Conservation (phyloP, 2,888 invertebrate genomes). For the Osedax frankpressi region DNA sequence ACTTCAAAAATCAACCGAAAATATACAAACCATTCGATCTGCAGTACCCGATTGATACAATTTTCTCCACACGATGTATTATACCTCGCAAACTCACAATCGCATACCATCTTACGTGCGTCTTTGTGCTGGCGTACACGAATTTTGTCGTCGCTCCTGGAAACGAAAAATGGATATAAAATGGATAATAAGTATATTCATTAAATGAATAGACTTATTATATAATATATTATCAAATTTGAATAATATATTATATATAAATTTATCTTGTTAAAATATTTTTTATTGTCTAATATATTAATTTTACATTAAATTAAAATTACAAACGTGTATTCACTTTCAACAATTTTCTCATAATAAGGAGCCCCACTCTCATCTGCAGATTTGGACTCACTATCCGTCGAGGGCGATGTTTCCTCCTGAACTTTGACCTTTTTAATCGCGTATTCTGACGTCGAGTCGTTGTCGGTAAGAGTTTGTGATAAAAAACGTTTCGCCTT, state of each 20-base stretch:
- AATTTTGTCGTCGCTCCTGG: not conserved
- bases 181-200: too few species aligned
- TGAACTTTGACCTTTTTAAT: not conserved
- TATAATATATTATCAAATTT: too few species aligned
- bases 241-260: too few species aligned
- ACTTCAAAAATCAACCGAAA: too few species aligned
- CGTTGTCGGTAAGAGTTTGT: not conserved
- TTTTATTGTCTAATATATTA: too few species aligned
- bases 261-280: too few species aligned
- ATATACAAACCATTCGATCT: constrained; percentile 77
- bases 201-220: too few species aligned
- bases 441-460: not conserved
- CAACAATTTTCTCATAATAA: not conserved
- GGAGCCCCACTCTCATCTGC: not conserved
- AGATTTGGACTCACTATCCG: not conserved
- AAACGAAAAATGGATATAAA: too few species aligned
- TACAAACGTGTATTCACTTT: not conserved
- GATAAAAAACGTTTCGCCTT: not conserved
- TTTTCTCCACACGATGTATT: constrained; percentile 84
- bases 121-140: constrained; percentile 57
- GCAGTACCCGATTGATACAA: constrained; percentile 86
- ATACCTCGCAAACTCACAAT: constrained; percentile 75
- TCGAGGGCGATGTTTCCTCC: not conserved
- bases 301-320: not conserved
- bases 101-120: constrained; percentile 83